These are phyloP conservation scores for Scolanthus callimorphus DNA, from an alignment of 92 coral and sea anemone genomes.

Conservation along the genomic window DNA sequence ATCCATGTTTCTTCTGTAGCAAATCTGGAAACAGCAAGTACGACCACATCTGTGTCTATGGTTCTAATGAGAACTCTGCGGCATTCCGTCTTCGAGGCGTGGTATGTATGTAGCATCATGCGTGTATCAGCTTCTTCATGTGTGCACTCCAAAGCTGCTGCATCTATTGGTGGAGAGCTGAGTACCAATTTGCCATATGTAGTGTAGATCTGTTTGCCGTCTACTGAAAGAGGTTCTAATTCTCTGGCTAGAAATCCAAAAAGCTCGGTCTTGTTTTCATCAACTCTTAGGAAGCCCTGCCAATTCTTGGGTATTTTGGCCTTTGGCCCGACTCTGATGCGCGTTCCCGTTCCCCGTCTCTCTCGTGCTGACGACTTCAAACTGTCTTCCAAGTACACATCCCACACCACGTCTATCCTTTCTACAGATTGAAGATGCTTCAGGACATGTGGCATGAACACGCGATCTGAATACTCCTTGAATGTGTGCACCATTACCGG, in stretches of 20 bases:
- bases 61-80: no score
- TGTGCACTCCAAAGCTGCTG: neutral
- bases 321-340: constrained; percentile 7
- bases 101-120: no score
- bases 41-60: no score
- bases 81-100: no score
- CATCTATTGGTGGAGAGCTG: constrained; percentile 5
- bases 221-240: constrained; percentile 2
- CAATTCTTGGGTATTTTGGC: constrained; percentile 29
- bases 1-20: constrained; percentile 27
- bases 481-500: constrained; percentile 17
- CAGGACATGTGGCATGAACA: constrained; percentile 28
- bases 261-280: constrained; percentile 19
- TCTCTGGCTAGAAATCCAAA: constrained; percentile 5
- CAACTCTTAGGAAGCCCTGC: constrained; percentile 31
- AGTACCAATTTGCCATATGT: constrained; percentile 9
- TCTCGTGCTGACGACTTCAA: constrained; percentile 27
- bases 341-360: constrained; percentile 18
- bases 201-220: constrained; percentile 12
- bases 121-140: no score
- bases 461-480: constrained; percentile 17
- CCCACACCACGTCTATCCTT: constrained; percentile 34
- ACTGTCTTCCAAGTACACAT: constrained; percentile 27
- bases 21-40: no score
- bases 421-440: constrained; percentile 18